Percentiles rank a stretch among this genome's conserved stretches.
Evolutionary conservation across 2,797 vertebrate species (phyloP).

Genomic region (Chrosomus eos): DNA sequence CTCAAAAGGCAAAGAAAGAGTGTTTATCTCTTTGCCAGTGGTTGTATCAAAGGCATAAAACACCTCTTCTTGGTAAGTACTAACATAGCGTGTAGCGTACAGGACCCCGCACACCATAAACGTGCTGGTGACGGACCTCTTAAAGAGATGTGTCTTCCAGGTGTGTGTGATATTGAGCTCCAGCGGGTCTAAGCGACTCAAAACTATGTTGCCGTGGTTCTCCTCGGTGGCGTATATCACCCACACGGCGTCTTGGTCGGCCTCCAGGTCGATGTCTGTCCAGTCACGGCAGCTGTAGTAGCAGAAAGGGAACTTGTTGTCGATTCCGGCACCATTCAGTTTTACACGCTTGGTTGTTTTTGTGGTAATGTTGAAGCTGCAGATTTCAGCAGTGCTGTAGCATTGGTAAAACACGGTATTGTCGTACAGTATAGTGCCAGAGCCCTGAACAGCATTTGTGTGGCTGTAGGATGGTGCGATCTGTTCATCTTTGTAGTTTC

Average conservation of each 20-base stretch:
- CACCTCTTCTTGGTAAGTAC: conserved; percentile 70
- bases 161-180: conserved; percentile 71
- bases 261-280: conserved; percentile 75
- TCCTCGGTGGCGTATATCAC: conserved; percentile 71
- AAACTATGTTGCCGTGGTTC: conserved; percentile 76
- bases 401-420: conserved; percentile 75
- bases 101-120: conserved; percentile 78
- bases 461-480: conserved; percentile 60
- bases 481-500: conserved; percentile 60
- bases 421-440: conserved; percentile 69
- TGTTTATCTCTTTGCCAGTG: conserved; percentile 72
- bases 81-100: conserved; percentile 73
- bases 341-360: conserved; percentile 55
- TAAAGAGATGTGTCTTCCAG: conserved; percentile 76
- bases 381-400: conserved; percentile 67
- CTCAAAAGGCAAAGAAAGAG: conserved; percentile 67
- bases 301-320: conserved; percentile 78
- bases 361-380: conserved; percentile 71
- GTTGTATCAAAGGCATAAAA: conserved; percentile 78
- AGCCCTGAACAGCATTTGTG: conserved; percentile 69
- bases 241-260: conserved; percentile 74
- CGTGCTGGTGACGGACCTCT: conserved; percentile 73
- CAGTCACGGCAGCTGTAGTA: conserved; percentile 73
- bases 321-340: conserved; percentile 65
- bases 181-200: conserved; percentile 66